Percentiles rank a stretch among this genome's conserved stretches.
Conservation (phyloP, 1,140 invertebrate species). For the Zaprionus lachaisei region DNA sequence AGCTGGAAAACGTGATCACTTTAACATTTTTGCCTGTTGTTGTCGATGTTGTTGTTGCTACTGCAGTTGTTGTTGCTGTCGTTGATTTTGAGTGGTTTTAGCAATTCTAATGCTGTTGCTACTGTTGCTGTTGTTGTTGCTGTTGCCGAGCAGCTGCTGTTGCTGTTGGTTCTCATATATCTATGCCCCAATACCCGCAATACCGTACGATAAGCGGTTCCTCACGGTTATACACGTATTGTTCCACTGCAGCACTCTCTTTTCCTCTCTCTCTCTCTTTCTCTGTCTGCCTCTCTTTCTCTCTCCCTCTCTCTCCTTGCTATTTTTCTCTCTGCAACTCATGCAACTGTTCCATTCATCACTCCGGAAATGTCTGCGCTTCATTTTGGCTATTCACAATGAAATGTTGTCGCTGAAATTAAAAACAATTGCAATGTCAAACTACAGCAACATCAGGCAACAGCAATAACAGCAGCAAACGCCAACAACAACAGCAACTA, state of each 20-base stretch:
- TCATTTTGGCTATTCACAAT: conserved; percentile 45
- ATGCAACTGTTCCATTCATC: conserved; percentile 13
- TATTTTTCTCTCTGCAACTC: neutral
- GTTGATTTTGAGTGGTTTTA: conserved; percentile 77
- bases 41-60: conserved; percentile 37
- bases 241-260: conserved; percentile 5
- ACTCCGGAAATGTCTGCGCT: conserved; percentile 49
- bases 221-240: conserved; percentile 41
- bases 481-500: conserved; percentile 27
- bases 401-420: conserved; percentile 52
- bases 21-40: conserved; percentile 79
- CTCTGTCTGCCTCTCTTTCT: neutral
- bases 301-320: neutral
- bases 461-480: conserved; percentile 25
- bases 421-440: conserved; percentile 71
- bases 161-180: conserved; percentile 55
- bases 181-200: conserved; percentile 48
- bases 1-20: conserved; percentile 79
- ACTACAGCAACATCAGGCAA: conserved; percentile 33
- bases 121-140: conserved; percentile 17
- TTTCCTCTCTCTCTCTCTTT: neutral
- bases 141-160: conserved; percentile 42
- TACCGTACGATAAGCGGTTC: conserved; percentile 67
- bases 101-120: conserved; percentile 77
- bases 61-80: conserved; percentile 37